phyloP scores from a whole-genome alignment of 2,888 invertebrate genomes.

The Tinea semifulvella region DNA sequence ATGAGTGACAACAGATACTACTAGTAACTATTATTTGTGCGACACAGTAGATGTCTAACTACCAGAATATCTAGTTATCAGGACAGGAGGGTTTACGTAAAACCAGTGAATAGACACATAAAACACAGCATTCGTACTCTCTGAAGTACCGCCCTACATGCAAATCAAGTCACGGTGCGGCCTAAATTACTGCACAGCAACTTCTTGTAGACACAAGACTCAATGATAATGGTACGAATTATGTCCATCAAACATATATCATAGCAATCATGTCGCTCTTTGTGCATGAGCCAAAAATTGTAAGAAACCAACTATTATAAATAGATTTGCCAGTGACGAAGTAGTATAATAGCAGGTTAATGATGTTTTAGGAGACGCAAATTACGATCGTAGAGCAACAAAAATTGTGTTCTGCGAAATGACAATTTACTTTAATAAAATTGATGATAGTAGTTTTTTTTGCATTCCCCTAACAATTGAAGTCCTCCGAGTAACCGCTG shows the following conservation, averaged over 20 bases:
- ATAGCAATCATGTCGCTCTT: constrained; percentile 43
- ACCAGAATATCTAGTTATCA: constrained; percentile 30
- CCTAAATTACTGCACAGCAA: constrained; percentile 47
- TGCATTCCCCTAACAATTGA: no score
- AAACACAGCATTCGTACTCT: constrained; percentile 36
- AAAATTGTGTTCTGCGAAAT: constrained; percentile 10
- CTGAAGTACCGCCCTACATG: constrained; percentile 44
- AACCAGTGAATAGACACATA: constrained; percentile 42
- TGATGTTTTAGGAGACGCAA: constrained; percentile 8
- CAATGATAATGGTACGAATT: constrained; percentile 44
- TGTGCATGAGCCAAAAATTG: constrained; percentile 36
- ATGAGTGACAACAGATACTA: background rate
- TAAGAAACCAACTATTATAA: constrained; percentile 52
- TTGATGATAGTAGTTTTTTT: no score
- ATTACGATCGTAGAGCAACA: constrained; percentile 2
- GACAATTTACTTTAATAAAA: constrained; percentile 8
- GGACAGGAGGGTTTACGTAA: constrained; percentile 33
- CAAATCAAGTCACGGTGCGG: constrained; percentile 58
- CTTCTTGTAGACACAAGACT: constrained; percentile 37
- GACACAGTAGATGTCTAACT: constrained; percentile 29
- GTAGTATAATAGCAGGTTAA: constrained; percentile 32
- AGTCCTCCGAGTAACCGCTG: no score
- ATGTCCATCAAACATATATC: constrained; percentile 43
- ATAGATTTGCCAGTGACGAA: constrained; percentile 49
- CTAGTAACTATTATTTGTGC: constrained; percentile 8